Evolutionary conservation across 1,140 invertebrate genomes (phyloP).

Genomic region (Pteromalus puparum): DNA sequence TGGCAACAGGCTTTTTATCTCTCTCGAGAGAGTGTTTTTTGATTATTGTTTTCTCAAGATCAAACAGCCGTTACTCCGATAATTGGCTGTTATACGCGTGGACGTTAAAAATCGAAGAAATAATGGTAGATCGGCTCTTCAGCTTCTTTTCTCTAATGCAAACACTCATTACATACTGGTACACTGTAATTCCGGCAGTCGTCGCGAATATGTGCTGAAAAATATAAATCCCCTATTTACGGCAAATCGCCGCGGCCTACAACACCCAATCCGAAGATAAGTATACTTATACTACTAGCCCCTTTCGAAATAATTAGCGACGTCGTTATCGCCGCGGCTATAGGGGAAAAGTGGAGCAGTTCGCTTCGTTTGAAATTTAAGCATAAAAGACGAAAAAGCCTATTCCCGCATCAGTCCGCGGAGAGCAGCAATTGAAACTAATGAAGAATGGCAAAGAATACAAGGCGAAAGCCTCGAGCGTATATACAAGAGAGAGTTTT

Average conservation of each 20-base stretch:
- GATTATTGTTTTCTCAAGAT: neutral
- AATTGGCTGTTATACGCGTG: neutral
- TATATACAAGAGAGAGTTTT: slow-evolving; percentile 21
- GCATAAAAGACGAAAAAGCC: slow-evolving; percentile 8
- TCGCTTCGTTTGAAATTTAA: slow-evolving; percentile 36
- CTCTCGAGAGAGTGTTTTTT: too few species aligned
- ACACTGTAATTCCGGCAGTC: neutral
- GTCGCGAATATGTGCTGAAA: neutral
- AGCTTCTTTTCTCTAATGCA: neutral
- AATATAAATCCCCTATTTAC: too few species aligned
- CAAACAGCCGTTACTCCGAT: neutral
- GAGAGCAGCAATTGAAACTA: slow-evolving; percentile 18
- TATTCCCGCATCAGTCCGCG: neutral
- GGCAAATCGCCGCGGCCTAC: too few species aligned
- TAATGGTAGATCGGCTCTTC: too few species aligned
- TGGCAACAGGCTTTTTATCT: too few species aligned
- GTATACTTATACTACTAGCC: slow-evolving; percentile 11
- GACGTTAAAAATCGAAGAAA: too few species aligned
- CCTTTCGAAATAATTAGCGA: slow-evolving; percentile 39
- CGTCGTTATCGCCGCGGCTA: slow-evolving; percentile 31
- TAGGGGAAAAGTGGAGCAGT: slow-evolving; percentile 33
- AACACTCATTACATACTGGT: neutral
- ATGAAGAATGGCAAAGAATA: slow-evolving; percentile 43
- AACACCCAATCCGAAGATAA: slow-evolving; percentile 13
- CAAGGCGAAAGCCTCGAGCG: slow-evolving; percentile 6